Percentiles rank a stretch among this genome's conserved stretches.
Conservation (phyloP, 2,113 vertebrate species). For the Alexandromys fortis region DNA sequence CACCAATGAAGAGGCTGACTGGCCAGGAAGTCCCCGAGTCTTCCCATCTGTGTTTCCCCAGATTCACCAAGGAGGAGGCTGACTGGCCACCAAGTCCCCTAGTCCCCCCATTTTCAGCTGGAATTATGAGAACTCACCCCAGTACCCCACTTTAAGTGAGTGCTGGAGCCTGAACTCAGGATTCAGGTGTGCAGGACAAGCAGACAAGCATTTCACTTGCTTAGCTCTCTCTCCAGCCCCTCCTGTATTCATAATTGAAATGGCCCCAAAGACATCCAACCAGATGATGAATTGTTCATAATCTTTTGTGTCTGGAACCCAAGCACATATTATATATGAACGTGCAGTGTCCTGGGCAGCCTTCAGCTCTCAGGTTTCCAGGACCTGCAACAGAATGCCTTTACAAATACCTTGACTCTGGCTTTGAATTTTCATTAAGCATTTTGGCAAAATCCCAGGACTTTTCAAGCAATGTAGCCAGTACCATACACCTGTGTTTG, state of each 20-base stretch:
- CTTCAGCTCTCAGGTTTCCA: not conserved
- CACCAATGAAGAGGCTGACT: too few species aligned
- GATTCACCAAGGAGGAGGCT: not conserved
- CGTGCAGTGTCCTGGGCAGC: not conserved
- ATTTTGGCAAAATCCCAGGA: not conserved
- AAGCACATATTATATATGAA: not conserved
- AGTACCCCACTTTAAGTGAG: not conserved
- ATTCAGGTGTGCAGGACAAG: too few species aligned
- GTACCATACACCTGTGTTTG: not conserved
- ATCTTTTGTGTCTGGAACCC: not conserved
- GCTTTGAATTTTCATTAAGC: not conserved
- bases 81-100: not conserved
- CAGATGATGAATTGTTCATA: not conserved
- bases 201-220: too few species aligned
- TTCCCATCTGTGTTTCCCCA: not conserved
- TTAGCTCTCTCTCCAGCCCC: not conserved
- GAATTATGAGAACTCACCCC: not conserved
- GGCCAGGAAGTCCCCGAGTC: too few species aligned
- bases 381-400: not conserved
- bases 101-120: too few species aligned
- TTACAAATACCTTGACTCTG: not conserved
- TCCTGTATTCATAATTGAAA: not conserved
- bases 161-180: too few species aligned
- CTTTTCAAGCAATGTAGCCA: not conserved
- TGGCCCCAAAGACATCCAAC: rapidly evolving